A percentile compares a stretch with the other conserved stretches of the same genome.
phyloP scores from a whole-genome alignment of 1,140 invertebrate species.

The Drosophila nigrodunni region DNA sequence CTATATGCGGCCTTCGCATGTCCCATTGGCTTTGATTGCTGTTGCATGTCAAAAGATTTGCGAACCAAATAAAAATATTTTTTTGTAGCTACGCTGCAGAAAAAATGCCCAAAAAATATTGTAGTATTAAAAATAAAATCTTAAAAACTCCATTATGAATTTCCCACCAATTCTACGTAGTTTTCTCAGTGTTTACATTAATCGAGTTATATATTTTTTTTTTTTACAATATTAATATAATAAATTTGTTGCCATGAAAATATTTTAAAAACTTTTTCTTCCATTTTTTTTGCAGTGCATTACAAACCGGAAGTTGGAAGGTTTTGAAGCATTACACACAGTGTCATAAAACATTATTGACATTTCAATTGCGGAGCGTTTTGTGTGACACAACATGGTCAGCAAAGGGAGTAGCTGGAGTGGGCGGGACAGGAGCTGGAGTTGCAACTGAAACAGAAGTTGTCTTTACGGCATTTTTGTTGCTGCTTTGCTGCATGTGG shows the following conservation, averaged over 20 bases:
- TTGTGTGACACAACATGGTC: constrained; percentile 50
- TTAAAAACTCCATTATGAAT: not conserved
- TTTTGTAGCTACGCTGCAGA: constrained; percentile 28
- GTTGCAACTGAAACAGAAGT: not conserved
- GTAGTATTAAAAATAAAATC: not conserved
- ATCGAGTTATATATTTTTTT: too few relatives aligned
- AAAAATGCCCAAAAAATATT: not conserved
- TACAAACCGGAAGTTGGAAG: not conserved
- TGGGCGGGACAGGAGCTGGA: not conserved
- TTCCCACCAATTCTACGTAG: not conserved
- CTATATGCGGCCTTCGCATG: too few relatives aligned
- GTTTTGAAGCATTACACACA: constrained; percentile 50
- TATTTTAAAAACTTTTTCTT: not conserved
- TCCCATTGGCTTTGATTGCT: constrained; percentile 67
- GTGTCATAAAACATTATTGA: constrained; percentile 81
- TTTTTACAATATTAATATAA: too few relatives aligned
- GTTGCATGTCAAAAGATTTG: constrained; percentile 78
- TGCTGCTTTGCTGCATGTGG: constrained; percentile 11
- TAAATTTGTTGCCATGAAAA: not conserved
- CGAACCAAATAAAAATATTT: constrained; percentile 75
- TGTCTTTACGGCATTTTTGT: constrained; percentile 27
- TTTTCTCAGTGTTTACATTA: not conserved
- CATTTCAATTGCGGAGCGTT: constrained; percentile 78
- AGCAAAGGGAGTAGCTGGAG: not conserved
- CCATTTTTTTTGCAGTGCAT: constrained; percentile 25